Evolutionary conservation across 2,113 vertebrate genomes (phyloP), one percentile per base, ranked within the genome.

Genomic region (Cololabis saira): DNA sequence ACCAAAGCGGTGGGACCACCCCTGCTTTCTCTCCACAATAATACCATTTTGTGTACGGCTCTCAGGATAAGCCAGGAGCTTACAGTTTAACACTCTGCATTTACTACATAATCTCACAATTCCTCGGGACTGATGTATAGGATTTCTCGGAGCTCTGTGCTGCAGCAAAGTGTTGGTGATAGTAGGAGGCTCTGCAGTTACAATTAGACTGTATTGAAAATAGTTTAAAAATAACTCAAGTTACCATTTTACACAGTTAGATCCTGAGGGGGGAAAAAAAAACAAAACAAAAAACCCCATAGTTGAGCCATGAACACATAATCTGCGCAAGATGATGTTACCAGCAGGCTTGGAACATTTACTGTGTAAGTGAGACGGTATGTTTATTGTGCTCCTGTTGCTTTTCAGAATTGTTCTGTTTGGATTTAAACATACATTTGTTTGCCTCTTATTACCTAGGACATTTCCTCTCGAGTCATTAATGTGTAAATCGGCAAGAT

Each of bases 61-160:
- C 12, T 17, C 62, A 30, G 50, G 37, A 61, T 83, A 78, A 85
- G 47, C 68, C 76, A 17, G 57, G 76, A 51, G 76, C 66, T 80
- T 61, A 74, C 56, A 60, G 50, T 27, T 52, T 3, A 78, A 78
- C 60, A 59, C 42, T 3, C 19, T 30, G 70, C 57, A 30, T 65
- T 87, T 74, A 80, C 66, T 58, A 61, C 60, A 67, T 82, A 81
- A 82, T 83, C 68, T 74, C 72, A 53, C 77, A 76, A 53, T 65
- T 81, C 58, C 76, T 68, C 12, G 30, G 51, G 37, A 49, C 24
- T 48, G 49, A 67, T 76, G 44, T 44, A 33, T 80, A 69, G 47
- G 30, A 60, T 66, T 61, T 43, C 30, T 53, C 27, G 57, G 13
- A 22, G 14, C 15, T 43, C 49, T 24, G 17, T 22, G 30, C n/a